These are phyloP conservation scores for Hippopotamyrus pictus DNA, from an alignment of 2,797 vertebrate genomes.

Conservation along the genomic window DNA sequence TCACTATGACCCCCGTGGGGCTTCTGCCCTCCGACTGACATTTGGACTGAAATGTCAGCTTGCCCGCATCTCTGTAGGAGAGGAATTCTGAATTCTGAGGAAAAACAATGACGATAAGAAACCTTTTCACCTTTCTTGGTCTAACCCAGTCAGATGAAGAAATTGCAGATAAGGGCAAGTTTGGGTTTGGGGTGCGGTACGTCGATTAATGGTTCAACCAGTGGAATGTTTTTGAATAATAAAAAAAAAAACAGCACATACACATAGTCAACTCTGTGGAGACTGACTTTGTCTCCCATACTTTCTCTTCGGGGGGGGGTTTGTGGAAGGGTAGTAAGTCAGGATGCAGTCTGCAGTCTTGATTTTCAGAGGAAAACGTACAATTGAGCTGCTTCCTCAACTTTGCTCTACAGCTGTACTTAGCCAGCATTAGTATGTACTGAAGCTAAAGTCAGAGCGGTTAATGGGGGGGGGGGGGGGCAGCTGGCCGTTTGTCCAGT, in stretches of 20 bases:
- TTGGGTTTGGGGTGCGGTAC: neutral
- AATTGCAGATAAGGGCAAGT: slow-evolving; percentile 54
- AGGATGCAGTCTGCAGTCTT: neutral
- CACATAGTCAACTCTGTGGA: neutral
- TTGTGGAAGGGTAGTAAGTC: neutral
- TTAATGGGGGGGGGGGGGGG: neutral
- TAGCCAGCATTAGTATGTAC: neutral
- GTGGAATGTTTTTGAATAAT: neutral
- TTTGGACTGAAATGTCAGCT: slow-evolving; percentile 13
- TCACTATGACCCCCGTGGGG: neutral
- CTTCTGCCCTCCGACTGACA: neutral
- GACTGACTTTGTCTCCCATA: neutral
- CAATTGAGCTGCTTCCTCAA: neutral
- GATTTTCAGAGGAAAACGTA: neutral
- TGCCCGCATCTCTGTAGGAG: neutral
- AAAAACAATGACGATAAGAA: neutral
- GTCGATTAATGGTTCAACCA: neutral
- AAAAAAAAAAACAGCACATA: neutral
- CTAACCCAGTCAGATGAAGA: slow-evolving; percentile 57
- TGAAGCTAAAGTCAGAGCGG: neutral
- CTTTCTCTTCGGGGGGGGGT: neutral
- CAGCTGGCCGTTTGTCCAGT: neutral
- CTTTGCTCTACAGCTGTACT: neutral
- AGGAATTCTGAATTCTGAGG: neutral
- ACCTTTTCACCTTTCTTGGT: slow-evolving; percentile 33